Evolutionary conservation across 2,888 invertebrate species (phyloP).

Genomic region (Erebia palarica): DNA sequence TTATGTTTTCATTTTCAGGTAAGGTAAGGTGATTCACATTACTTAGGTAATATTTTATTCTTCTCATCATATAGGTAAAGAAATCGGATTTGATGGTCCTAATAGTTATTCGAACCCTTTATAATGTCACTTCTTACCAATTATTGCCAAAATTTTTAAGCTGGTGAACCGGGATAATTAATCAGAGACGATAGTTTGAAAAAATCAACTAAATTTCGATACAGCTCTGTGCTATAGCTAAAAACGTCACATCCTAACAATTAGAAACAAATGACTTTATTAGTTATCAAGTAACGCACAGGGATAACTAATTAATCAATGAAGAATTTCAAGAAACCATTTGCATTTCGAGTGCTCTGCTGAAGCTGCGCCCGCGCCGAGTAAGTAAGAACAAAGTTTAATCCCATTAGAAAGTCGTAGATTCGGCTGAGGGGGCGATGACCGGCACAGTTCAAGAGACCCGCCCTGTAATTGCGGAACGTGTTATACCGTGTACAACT

Average conservation of each 20-base stretch:
- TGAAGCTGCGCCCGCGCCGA: slow-evolving; percentile 54
- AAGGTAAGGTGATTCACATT: no score
- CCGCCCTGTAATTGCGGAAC: slow-evolving; percentile 64
- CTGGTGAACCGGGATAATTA: no score
- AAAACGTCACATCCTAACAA: neutral
- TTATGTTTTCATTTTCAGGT: no score
- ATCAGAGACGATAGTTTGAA: no score
- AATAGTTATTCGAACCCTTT: no score
- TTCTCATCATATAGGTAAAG: neutral
- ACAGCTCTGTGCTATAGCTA: neutral
- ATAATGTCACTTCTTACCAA: no score
- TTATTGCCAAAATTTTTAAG: no score
- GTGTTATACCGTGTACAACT: slow-evolving; percentile 51
- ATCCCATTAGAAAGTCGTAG: slow-evolving; percentile 77
- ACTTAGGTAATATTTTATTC: neutral
- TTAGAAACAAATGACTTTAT: neutral
- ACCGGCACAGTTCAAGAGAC: slow-evolving; percentile 63
- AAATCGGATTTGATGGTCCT: neutral
- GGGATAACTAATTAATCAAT: neutral
- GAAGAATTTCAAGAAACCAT: slow-evolving; percentile 14
- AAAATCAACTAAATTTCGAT: no score
- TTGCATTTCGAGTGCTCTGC: slow-evolving; percentile 52
- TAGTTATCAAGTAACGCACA: neutral
- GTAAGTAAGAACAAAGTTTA: slow-evolving; percentile 54
- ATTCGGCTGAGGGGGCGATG: slow-evolving; percentile 67